Evolutionary conservation across 1,140 invertebrate species (phyloP), one percentile per base, ranked within the genome.

Genomic region (Drosophila watanabei): DNA sequence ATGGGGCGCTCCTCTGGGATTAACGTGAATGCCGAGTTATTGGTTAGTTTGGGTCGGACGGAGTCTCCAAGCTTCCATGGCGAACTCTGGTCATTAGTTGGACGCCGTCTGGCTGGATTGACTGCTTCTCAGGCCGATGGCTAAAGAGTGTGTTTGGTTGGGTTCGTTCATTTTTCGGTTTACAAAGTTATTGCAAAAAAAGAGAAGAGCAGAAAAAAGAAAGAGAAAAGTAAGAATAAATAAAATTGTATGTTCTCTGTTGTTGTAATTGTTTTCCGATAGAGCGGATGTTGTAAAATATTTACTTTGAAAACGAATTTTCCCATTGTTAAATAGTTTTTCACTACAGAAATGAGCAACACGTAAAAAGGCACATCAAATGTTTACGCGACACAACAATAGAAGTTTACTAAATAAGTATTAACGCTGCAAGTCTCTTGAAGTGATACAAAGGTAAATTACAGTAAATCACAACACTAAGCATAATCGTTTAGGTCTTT

Each of bases 191-290:
- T 68, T 60, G 62, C 60, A 73, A 85, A 85, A 82, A 88, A 86
- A 76, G 86, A 90, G 79, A 75, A 80, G 77, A 80, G 70, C 60
- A 90, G 87, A 90, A 82, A 82, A 90, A 90, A 89, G 85, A 86
- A 86, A 90, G 82, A 90, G 82, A 90, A 89, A 90, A 90, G 79
- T 80, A 86, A 81, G 70, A 89, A 84, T 88, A 88, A 90, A 90
- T 90, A 86, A 86, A 82, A 51, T 82, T 90, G 82, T 90, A 80
- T 86, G 77, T 80, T 90, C 82, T 90, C 82, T 79, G 82, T 89
- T 86, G 86, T 77, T 89, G 79, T 58, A 81, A 78, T 80, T 70
- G 57, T 77, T 70, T 69, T 65, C 48, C 24, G 45, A 65, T 69
- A 57, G 14, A 33, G 14, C 52, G 49, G 24, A 46, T 48, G 59